phyloP scores from a whole-genome alignment of 2,797 vertebrate genomes.

The Oophaga sylvatica region DNA sequence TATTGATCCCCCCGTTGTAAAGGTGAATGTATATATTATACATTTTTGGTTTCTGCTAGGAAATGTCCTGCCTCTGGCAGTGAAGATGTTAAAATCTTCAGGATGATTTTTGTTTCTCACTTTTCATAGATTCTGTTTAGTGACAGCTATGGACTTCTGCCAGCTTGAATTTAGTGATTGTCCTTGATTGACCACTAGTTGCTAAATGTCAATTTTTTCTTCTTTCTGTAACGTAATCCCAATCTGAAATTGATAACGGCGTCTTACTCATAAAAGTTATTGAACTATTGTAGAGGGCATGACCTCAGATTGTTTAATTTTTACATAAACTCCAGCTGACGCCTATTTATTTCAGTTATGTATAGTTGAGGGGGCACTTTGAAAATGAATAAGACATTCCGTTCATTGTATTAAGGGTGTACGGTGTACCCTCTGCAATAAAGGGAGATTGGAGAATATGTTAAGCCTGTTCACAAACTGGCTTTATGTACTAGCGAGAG shows the following conservation, averaged over 20 bases:
- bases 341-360: slow-evolving; percentile 49
- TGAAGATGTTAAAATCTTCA: slow-evolving; percentile 26
- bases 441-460: slow-evolving; percentile 43
- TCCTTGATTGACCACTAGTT: slow-evolving; percentile 50
- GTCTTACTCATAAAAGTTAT: slow-evolving; percentile 36
- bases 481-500: slow-evolving; percentile 38
- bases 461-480: slow-evolving; percentile 50
- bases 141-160: slow-evolving; percentile 52
- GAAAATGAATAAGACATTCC: slow-evolving; percentile 46
- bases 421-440: slow-evolving; percentile 43
- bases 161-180: slow-evolving; percentile 49
- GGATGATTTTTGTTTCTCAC: slow-evolving; percentile 34
- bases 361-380: slow-evolving; percentile 30
- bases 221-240: slow-evolving; percentile 20
- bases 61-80: slow-evolving; percentile 7
- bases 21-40: background rate
- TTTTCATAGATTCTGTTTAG: slow-evolving; percentile 29
- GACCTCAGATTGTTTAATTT: slow-evolving; percentile 36
- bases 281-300: slow-evolving; percentile 33
- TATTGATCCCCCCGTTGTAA: background rate
- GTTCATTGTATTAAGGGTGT: slow-evolving; percentile 20
- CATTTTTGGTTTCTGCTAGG: background rate
- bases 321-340: slow-evolving; percentile 38
- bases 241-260: slow-evolving; percentile 29
- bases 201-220: slow-evolving; percentile 23